Percentiles rank a stretch among this genome's conserved stretches.
phyloP scores from a whole-genome alignment of 2,113 vertebrate genomes.

The Pelecanoides urinatrix region DNA sequence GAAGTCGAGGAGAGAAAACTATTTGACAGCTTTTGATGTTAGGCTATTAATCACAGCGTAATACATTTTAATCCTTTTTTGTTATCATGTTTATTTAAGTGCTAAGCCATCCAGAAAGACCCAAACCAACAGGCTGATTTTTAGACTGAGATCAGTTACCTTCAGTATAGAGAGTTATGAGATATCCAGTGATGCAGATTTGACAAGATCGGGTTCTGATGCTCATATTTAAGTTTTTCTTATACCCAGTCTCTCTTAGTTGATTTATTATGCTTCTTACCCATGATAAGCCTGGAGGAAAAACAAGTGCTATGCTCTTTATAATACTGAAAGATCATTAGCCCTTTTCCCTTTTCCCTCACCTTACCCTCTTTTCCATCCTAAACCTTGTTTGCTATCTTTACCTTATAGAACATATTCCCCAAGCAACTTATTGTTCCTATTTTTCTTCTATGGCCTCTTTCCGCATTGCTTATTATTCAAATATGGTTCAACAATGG shows the following conservation, averaged over 20 bases:
- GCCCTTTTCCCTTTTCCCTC: background rate
- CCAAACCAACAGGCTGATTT: background rate
- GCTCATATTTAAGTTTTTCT: background rate
- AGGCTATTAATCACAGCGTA: background rate
- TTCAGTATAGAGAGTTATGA: background rate
- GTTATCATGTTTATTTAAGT: background rate
- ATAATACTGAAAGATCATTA: background rate
- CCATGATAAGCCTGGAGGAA: background rate
- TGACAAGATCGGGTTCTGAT: background rate
- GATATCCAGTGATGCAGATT: background rate
- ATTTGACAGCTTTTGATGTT: background rate
- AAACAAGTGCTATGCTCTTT: background rate
- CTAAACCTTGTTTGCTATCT: background rate
- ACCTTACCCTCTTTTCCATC: background rate
- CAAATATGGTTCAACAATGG: background rate
- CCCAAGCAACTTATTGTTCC: background rate
- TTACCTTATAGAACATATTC: background rate
- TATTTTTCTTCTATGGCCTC: background rate
- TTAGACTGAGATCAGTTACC: background rate
- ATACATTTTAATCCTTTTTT: background rate
- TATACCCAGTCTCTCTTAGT: background rate
- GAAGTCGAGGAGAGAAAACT: background rate
- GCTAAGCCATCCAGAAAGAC: background rate
- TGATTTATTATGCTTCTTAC: background rate
- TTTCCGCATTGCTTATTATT: background rate